Conservation (phyloP, 2,888 invertebrate species). For the Neoitamus cyanurus region DNA sequence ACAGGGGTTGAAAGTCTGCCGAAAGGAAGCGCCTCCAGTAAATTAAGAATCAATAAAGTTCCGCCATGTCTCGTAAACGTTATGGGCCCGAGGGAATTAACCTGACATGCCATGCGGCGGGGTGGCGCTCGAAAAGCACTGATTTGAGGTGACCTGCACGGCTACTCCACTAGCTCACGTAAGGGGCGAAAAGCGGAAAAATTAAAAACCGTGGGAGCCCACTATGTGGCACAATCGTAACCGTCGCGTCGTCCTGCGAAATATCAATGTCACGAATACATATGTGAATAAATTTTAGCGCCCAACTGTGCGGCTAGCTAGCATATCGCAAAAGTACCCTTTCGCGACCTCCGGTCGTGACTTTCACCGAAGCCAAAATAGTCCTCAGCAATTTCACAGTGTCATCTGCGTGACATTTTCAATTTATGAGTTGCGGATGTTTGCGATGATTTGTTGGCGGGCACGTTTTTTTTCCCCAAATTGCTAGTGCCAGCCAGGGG, state of each 20-base stretch:
- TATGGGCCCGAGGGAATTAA: background rate
- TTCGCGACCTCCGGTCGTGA: background rate
- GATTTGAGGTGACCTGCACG: background rate
- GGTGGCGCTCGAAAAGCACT: too few species aligned
- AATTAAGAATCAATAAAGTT: conserved; percentile 31
- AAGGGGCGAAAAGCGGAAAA: background rate
- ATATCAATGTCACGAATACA: background rate
- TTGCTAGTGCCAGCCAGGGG: background rate
- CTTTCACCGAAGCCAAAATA: background rate
- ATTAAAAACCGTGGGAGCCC: background rate
- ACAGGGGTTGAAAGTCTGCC: conserved; percentile 1
- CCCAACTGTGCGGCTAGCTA: background rate
- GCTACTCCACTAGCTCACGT: background rate
- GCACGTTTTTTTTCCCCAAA: background rate
- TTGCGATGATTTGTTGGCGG: conserved; percentile 40
- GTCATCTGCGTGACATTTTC: conserved; percentile 48
- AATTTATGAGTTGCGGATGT: conserved; percentile 51
- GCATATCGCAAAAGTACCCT: background rate
- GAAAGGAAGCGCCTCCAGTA: conserved; percentile 18
- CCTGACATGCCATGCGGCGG: background rate
- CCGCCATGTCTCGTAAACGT: background rate
- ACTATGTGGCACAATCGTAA: background rate
- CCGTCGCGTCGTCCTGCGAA: background rate
- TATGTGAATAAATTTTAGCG: background rate
- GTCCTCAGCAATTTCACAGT: conserved; percentile 45